Conservation (phyloP, 2,797 vertebrate species). For the Scolopax rusticola region DNA sequence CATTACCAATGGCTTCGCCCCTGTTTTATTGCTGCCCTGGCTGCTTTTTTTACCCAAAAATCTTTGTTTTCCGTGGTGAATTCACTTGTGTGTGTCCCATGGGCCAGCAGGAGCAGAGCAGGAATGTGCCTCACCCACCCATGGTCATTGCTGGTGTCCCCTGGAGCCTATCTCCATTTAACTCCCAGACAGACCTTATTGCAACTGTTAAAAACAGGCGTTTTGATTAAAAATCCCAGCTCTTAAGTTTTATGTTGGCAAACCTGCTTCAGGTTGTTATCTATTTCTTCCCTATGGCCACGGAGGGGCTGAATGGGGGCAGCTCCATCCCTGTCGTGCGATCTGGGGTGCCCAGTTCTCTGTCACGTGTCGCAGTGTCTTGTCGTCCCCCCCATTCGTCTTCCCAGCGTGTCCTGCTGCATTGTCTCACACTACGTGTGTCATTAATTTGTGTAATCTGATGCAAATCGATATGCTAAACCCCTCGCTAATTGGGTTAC, state of each 20-base stretch:
- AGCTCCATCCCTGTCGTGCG: neutral
- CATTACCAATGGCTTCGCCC: rapidly evolving
- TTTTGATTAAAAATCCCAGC: neutral
- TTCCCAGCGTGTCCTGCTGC: neutral
- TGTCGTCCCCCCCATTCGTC: neutral
- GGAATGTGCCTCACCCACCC: neutral
- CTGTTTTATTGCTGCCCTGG: neutral
- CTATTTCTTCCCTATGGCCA: neutral
- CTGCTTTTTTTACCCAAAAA: neutral
- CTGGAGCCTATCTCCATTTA: neutral
- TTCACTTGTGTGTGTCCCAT: neutral
- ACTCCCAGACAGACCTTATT: neutral
- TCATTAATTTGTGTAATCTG: neutral
- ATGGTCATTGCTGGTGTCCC: neutral
- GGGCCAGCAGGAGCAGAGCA: neutral
- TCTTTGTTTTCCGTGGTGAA: neutral
- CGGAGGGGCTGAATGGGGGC: neutral
- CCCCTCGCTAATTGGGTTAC: conserved; percentile 12
- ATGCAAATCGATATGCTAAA: conserved; percentile 57
- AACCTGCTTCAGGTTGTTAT: neutral
- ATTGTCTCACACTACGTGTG: rapidly evolving
- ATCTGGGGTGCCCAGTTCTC: neutral
- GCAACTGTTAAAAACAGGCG: neutral
- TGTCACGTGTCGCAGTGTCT: neutral
- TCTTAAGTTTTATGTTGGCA: neutral